Conservation (phyloP, 2,888 invertebrate genomes). For the Diachrysia chrysitis region DNA sequence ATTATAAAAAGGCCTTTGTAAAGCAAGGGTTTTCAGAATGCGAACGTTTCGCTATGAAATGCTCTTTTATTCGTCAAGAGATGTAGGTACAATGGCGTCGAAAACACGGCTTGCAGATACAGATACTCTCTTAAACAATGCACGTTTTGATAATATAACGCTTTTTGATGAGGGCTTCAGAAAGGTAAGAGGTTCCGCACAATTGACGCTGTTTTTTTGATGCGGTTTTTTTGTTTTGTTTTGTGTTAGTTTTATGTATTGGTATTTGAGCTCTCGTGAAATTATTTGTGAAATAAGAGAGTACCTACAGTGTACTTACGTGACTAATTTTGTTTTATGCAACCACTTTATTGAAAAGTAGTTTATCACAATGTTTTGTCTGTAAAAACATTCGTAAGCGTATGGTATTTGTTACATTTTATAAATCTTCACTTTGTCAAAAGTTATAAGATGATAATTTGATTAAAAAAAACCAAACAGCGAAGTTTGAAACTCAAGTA, state of each 20-base stretch:
- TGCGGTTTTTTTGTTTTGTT: slow-evolving; percentile 26
- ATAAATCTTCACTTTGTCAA: too few relatives aligned
- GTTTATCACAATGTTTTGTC: too few relatives aligned
- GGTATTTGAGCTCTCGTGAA: neutral
- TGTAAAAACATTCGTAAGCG: too few relatives aligned
- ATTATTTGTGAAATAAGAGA: neutral
- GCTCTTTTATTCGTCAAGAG: slow-evolving; percentile 81
- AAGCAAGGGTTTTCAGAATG: slow-evolving; percentile 78
- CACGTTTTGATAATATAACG: slow-evolving; percentile 82
- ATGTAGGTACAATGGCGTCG: slow-evolving; percentile 74
- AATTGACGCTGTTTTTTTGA: slow-evolving; percentile 48
- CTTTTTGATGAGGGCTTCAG: slow-evolving; percentile 71
- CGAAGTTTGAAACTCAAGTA: too few relatives aligned
- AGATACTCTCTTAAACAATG: slow-evolving; percentile 81
- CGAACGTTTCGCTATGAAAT: slow-evolving; percentile 76
- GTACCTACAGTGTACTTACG: neutral
- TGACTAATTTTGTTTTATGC: neutral
- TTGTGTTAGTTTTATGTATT: neutral
- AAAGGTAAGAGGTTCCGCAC: slow-evolving; percentile 57
- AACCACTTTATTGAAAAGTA: neutral
- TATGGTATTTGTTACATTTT: too few relatives aligned
- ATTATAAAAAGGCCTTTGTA: slow-evolving; percentile 85
- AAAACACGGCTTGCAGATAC: slow-evolving; percentile 79
- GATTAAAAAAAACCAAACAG: too few relatives aligned
- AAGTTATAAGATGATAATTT: too few relatives aligned